These are phyloP conservation scores for Diadema setosum DNA, from an alignment of 35 echinoderm and acorn worm genomes.

Conservation along the genomic window DNA sequence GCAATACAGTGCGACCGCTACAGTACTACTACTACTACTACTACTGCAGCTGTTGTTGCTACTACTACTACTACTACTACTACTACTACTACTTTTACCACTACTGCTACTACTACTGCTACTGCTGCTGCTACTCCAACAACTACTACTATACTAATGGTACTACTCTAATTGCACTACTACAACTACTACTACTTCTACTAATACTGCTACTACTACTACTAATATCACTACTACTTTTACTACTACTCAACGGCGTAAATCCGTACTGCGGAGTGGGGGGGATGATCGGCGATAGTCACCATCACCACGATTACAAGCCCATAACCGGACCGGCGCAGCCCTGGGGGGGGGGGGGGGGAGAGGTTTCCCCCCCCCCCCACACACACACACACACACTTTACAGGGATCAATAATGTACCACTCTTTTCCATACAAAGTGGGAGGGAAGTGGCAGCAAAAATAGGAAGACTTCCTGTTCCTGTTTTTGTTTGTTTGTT, in stretches of 20 bases:
- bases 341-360: no score
- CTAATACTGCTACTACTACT: background rate
- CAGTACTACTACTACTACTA: background rate
- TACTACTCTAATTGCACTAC: background rate
- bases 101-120: background rate
- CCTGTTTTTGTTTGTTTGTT: no score
- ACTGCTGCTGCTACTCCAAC: background rate
- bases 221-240: background rate
- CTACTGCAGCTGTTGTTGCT: background rate
- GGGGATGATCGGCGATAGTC: no score
- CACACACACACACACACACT: no score
- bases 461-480: no score
- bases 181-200: background rate
- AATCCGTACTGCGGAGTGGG: no score
- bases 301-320: no score
- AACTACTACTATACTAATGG: background rate
- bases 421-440: no score
- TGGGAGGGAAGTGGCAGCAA: no score
- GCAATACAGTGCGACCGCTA: background rate
- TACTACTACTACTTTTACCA: background rate
- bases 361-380: no score
- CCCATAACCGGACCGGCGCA: no score
- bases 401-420: no score
- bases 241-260: background rate
- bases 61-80: background rate